Conservation (phyloP, 1,140 invertebrate species). For the Gryllus bimaculatus region DNA sequence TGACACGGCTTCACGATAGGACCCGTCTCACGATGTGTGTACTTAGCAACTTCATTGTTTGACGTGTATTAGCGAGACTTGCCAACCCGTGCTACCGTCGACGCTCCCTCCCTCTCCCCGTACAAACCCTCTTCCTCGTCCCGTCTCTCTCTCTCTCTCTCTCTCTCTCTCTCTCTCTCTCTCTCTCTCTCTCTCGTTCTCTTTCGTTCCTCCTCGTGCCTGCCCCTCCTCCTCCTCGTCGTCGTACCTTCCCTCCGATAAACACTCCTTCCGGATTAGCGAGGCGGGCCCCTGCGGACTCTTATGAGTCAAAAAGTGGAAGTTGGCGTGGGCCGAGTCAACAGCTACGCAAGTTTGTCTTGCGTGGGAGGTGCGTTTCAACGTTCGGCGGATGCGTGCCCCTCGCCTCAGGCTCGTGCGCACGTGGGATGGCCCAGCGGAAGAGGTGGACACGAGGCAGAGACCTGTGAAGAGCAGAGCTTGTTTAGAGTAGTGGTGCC, state of each 20-base stretch:
- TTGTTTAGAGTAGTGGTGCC: too few species aligned
- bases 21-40: background rate
- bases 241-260: background rate
- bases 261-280: background rate
- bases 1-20: too few species aligned
- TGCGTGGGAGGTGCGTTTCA: background rate
- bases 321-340: background rate
- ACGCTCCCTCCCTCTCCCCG: background rate
- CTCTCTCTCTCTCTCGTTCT: background rate
- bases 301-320: background rate
- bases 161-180: background rate
- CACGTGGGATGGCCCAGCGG: too few species aligned
- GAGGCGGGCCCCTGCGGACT: background rate
- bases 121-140: background rate
- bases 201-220: background rate
- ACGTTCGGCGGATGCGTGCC: too few species aligned
- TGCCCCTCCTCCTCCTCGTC: background rate
- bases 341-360: background rate
- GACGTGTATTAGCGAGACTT: background rate
- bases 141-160: background rate
- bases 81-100: background rate
- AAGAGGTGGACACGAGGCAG: too few species aligned
- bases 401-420: too few species aligned
- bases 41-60: slow-evolving; percentile 1
- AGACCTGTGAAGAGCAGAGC: too few species aligned